Evolutionary conservation across 2,113 vertebrate genomes (phyloP).

Genomic region (Ovis aries): DNA sequence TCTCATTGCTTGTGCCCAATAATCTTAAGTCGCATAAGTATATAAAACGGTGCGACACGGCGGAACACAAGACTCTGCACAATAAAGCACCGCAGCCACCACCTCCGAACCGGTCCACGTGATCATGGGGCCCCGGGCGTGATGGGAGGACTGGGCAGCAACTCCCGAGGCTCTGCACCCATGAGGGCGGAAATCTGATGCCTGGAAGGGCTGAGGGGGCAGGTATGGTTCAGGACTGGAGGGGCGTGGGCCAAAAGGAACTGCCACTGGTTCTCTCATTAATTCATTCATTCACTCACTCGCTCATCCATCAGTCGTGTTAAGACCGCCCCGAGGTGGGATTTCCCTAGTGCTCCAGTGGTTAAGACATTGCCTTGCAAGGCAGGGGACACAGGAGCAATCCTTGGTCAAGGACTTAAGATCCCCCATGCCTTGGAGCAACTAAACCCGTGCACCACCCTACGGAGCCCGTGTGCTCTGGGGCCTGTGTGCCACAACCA

Average conservation of each 20-base stretch:
- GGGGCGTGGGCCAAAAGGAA: fast-evolving
- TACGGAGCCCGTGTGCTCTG: fast-evolving
- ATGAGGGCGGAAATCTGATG: background rate
- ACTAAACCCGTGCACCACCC: background rate
- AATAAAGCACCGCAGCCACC: background rate
- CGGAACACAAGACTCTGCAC: background rate
- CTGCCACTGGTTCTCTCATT: fast-evolving
- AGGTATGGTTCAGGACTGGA: too few species aligned
- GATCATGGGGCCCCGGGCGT: fast-evolving
- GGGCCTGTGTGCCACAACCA: background rate
- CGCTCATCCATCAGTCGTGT: background rate
- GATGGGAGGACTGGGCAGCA: too few species aligned
- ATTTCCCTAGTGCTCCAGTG: background rate
- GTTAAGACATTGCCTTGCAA: background rate
- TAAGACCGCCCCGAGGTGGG: background rate
- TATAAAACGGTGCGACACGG: background rate
- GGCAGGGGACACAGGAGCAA: background rate
- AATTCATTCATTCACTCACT: fast-evolving
- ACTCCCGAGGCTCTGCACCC: background rate
- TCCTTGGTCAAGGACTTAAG: background rate
- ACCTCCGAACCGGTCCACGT: fast-evolving
- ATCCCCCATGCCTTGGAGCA: background rate
- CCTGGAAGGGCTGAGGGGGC: background rate
- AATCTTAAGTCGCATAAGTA: background rate
- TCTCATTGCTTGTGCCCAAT: constrained; percentile 31